Conservation (phyloP, 2,888 invertebrate species). For the Keiferia lycopersicella region DNA sequence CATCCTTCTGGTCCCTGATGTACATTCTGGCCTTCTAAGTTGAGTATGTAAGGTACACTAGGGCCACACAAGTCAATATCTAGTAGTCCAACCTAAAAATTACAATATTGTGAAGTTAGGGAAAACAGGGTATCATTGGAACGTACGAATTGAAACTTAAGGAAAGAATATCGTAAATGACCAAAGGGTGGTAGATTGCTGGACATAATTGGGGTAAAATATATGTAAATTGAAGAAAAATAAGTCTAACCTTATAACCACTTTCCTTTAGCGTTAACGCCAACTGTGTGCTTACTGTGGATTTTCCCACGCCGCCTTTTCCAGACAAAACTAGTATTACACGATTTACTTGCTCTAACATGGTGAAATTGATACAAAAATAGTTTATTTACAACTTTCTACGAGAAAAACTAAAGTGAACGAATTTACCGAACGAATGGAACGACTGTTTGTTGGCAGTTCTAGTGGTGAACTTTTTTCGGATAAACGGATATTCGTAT, state of each 20-base stretch:
- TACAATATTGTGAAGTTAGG: no score
- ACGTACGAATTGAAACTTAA: conserved; percentile 8
- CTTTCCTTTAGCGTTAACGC: conserved; percentile 91
- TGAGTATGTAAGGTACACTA: conserved; percentile 93
- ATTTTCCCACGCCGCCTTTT: conserved; percentile 99
- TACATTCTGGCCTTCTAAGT: conserved; percentile 91
- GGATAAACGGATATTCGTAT: background rate
- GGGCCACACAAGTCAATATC: conserved; percentile 98
- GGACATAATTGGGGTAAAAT: background rate
- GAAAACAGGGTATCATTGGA: background rate
- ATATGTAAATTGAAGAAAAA: background rate
- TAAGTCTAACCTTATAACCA: conserved; percentile 86
- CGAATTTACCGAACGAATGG: background rate
- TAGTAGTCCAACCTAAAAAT: conserved; percentile 91
- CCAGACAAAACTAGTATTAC: conserved; percentile 97
- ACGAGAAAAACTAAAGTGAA: background rate
- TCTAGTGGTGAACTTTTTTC: background rate
- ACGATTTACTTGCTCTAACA: conserved; percentile 91
- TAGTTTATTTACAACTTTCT: conserved; percentile 12
- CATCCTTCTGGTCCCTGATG: conserved; percentile 96
- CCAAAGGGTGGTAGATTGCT: background rate
- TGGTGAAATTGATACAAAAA: conserved; percentile 46
- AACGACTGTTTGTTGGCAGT: background rate
- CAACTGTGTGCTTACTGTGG: conserved; percentile 96
- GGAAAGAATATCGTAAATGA: background rate